These are phyloP conservation scores for Camponotus pennsylvanicus DNA, from an alignment of 1,140 invertebrate species.

Conservation along the genomic window DNA sequence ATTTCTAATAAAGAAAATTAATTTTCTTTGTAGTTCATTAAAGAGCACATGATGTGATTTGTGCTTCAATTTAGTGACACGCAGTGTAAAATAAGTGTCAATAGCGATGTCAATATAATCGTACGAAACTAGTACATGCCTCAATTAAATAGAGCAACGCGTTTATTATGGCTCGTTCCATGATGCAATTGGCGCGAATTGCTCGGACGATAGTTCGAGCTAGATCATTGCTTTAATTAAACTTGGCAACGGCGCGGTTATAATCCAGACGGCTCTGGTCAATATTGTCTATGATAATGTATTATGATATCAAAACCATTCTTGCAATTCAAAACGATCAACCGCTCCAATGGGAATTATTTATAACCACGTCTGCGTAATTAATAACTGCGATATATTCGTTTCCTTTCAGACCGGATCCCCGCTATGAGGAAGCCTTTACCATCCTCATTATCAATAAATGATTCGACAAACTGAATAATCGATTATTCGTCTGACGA, in stretches of 20 bases:
- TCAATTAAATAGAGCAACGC: slow-evolving; percentile 35
- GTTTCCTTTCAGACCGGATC: slow-evolving; percentile 26
- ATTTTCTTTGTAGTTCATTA: not conserved
- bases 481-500: slow-evolving; percentile 29
- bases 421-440: slow-evolving; percentile 21
- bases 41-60: slow-evolving; percentile 1
- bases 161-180: slow-evolving; percentile 11
- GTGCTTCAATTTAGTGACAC: not conserved
- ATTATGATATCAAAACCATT: slow-evolving; percentile 18
- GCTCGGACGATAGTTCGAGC: slow-evolving; percentile 15
- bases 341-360: slow-evolving; percentile 35
- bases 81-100: not conserved
- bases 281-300: slow-evolving; percentile 19
- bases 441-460: slow-evolving; percentile 35
- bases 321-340: slow-evolving; percentile 43
- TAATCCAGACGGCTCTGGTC: slow-evolving; percentile 30
- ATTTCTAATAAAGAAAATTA: slow-evolving; percentile 3
- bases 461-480: slow-evolving; percentile 34
- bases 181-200: slow-evolving; percentile 49
- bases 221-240: slow-evolving; percentile 59
- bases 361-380: slow-evolving; percentile 34
- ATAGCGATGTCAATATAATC: not conserved
- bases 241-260: slow-evolving; percentile 31
- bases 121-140: slow-evolving; percentile 6
- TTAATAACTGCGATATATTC: slow-evolving; percentile 42